These are phyloP conservation scores for Calcarius lapponicus DNA, from an alignment of 2,797 vertebrate genomes.

Conservation along the genomic window DNA sequence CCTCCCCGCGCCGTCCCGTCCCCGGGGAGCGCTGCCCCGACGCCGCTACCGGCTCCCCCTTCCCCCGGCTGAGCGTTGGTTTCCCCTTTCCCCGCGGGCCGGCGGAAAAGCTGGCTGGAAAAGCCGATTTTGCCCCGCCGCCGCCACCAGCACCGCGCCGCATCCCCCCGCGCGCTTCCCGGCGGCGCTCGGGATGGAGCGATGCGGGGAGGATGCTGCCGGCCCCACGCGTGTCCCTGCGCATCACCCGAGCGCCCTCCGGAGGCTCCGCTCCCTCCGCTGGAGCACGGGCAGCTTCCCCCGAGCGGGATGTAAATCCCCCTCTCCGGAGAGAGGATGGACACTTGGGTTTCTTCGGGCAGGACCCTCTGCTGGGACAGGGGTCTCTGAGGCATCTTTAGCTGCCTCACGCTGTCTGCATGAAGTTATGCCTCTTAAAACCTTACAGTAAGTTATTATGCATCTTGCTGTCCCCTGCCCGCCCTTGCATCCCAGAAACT, in stretches of 20 bases:
- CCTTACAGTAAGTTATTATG: neutral
- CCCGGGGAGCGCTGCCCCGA: neutral
- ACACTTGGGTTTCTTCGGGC: neutral
- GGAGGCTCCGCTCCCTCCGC: neutral
- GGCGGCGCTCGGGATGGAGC: neutral
- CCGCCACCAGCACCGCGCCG: neutral
- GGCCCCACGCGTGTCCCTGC: constrained; percentile 8
- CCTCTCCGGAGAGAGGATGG: no score
- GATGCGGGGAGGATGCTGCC: neutral
- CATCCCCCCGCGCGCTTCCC: neutral
- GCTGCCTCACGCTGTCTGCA: neutral
- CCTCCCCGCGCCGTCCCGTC: neutral
- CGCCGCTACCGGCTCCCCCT: neutral
- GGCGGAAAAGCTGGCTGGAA: neutral
- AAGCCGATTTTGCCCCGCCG: neutral
- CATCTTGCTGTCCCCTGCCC: accelerated
- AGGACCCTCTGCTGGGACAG: neutral
- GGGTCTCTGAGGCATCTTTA: neutral
- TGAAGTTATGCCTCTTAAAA: neutral
- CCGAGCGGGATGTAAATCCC: neutral
- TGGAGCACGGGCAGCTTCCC: neutral
- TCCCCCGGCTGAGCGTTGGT: accelerated
- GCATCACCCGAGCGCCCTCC: constrained; percentile 46
- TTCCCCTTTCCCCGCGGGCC: neutral
- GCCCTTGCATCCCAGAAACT: neutral